Evolutionary conservation across 1,140 invertebrate genomes (phyloP).

Genomic region (Bombus breviceps): DNA sequence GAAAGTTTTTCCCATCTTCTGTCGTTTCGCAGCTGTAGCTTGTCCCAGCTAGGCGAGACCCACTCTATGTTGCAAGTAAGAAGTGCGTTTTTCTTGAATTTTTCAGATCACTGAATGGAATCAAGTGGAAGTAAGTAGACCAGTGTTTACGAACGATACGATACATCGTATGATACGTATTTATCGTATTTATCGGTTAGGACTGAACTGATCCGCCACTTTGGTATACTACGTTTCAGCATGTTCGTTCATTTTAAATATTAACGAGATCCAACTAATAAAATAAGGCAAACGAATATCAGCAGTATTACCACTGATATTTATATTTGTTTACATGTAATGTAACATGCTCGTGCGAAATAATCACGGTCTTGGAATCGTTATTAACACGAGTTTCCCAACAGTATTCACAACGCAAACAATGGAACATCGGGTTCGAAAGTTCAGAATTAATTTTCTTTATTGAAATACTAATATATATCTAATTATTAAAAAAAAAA

Average conservation of each 20-base stretch:
- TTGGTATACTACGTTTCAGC: no score
- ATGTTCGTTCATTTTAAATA: background rate
- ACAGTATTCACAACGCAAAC: background rate
- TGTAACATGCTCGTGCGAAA: background rate
- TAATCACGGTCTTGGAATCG: background rate
- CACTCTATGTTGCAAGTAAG: no score
- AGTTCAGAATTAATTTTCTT: background rate
- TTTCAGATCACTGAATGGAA: no score
- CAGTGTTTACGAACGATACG: no score
- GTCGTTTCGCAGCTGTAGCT: no score
- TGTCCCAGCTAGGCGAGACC: no score
- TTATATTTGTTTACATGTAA: background rate
- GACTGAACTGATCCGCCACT: no score
- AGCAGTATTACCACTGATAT: background rate
- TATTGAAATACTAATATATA: background rate
- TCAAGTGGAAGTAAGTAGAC: no score
- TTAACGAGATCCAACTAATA: background rate
- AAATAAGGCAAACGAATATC: background rate
- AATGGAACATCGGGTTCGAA: conserved; percentile 4
- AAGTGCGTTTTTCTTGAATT: no score
- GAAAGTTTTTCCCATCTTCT: no score
- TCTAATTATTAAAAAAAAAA: background rate
- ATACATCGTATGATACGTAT: no score
- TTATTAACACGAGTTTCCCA: conserved; percentile 1
- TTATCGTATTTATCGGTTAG: no score